Evolutionary conservation across 2,888 invertebrate genomes (phyloP).

Genomic region (Euplagia quadripunctaria): DNA sequence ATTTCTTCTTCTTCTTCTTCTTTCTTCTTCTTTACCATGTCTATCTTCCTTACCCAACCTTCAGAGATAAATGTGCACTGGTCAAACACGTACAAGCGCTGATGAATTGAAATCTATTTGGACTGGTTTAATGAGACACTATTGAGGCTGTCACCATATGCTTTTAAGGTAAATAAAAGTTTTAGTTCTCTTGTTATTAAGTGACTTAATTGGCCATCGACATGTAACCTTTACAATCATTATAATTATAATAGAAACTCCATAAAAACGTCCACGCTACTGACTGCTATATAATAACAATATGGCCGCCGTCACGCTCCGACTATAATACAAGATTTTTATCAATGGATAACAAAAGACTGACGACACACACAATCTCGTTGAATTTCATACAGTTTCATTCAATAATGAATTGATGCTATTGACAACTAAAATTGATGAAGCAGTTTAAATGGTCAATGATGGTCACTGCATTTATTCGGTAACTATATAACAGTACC

Average conservation of each 20-base stretch:
- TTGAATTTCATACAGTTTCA: conserved; percentile 1
- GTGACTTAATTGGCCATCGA: neutral
- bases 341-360: conserved; percentile 40
- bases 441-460: neutral
- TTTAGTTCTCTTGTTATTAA: too few species aligned
- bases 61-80: too few species aligned
- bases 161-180: too few species aligned
- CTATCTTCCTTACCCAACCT: too few species aligned
- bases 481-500: too few species aligned
- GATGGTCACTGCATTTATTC: too few species aligned
- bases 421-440: conserved; percentile 1
- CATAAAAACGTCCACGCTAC: neutral
- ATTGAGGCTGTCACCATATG: too few species aligned
- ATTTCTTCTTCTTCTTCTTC: too few species aligned
- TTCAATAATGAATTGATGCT: neutral
- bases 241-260: neutral
- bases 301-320: conserved; percentile 40
- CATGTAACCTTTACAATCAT: neutral
- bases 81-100: too few species aligned
- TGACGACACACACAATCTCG: conserved; percentile 21
- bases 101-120: too few species aligned
- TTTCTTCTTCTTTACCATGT: too few species aligned
- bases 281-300: neutral
- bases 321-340: conserved; percentile 29
- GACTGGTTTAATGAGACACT: too few species aligned